These are phyloP conservation scores for Drosophila tristis DNA, from an alignment of 1,140 invertebrate genomes.

Conservation along the genomic window DNA sequence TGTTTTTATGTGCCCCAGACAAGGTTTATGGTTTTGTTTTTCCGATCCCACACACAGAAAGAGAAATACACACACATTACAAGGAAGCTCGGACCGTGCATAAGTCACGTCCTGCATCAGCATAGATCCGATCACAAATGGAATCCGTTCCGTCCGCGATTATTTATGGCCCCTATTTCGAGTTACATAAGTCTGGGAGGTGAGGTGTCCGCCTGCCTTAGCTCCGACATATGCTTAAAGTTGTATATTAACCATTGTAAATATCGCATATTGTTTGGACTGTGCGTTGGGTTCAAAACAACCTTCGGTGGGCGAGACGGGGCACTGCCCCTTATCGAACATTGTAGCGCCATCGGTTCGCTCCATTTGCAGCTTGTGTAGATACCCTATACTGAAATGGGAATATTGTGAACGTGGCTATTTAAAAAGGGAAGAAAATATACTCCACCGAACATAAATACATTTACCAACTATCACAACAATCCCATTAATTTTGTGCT, in stretches of 20 bases:
- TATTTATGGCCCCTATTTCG: slow-evolving; percentile 48
- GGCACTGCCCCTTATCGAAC: slow-evolving; percentile 47
- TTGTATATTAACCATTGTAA: not conserved
- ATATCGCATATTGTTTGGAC: slow-evolving; percentile 33
- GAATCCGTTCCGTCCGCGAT: slow-evolving; percentile 46
- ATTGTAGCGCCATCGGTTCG: slow-evolving; percentile 25
- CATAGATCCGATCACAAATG: slow-evolving; percentile 39
- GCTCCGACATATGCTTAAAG: slow-evolving; percentile 15
- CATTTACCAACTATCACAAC: too few species aligned
- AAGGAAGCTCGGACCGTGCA: slow-evolving; percentile 31
- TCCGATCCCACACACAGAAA: slow-evolving; percentile 26
- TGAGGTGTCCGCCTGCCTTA: not conserved
- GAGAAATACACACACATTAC: not conserved
- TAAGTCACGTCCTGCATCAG: slow-evolving; percentile 73
- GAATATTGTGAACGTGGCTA: not conserved
- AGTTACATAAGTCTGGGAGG: slow-evolving; percentile 26
- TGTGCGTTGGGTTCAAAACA: slow-evolving; percentile 30
- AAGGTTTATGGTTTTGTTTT: slow-evolving; percentile 79
- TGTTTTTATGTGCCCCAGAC: slow-evolving; percentile 64
- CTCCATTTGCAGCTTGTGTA: slow-evolving; percentile 19
- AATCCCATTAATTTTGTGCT: too few species aligned
- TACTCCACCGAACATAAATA: too few species aligned
- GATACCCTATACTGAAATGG: not conserved
- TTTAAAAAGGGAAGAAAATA: too few species aligned
- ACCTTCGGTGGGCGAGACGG: slow-evolving; percentile 38